Evolutionary conservation across 1,140 invertebrate genomes (phyloP).

Genomic region (Trachelipus rathkii): DNA sequence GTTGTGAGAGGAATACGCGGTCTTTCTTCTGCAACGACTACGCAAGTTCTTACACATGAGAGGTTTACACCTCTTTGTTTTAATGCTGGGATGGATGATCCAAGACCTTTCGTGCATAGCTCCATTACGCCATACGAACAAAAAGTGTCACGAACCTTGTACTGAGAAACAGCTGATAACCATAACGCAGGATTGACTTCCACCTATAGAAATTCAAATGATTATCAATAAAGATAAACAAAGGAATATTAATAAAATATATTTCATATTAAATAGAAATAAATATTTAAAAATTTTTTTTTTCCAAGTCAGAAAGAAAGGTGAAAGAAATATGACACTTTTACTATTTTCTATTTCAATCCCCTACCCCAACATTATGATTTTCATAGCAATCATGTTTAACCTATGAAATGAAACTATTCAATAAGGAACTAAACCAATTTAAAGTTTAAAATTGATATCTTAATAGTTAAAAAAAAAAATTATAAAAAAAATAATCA

Average conservation of each 20-base stretch:
- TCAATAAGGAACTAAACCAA: background rate
- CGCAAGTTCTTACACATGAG: conserved; percentile 92
- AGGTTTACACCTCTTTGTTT: conserved; percentile 85
- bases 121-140: conserved; percentile 99
- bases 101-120: conserved; percentile 91
- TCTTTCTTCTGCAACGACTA: conserved; percentile 96
- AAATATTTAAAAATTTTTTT: no score
- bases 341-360: no score
- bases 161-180: conserved; percentile 91
- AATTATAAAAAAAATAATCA: background rate
- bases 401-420: background rate
- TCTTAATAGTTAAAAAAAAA: background rate
- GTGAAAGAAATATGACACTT: no score
- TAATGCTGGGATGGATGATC: conserved; percentile 83
- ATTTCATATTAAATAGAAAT: no score
- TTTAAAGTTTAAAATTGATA: no score
- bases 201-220: conserved; percentile 78
- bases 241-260: no score
- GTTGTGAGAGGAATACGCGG: conserved; percentile 90
- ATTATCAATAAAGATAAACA: background rate
- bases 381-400: background rate
- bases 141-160: conserved; percentile 96
- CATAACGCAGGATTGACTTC: conserved; percentile 94
- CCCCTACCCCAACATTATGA: no score
- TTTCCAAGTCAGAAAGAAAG: no score